phyloP scores from a whole-genome alignment of 2,888 invertebrate species.

The Bombylius major region DNA sequence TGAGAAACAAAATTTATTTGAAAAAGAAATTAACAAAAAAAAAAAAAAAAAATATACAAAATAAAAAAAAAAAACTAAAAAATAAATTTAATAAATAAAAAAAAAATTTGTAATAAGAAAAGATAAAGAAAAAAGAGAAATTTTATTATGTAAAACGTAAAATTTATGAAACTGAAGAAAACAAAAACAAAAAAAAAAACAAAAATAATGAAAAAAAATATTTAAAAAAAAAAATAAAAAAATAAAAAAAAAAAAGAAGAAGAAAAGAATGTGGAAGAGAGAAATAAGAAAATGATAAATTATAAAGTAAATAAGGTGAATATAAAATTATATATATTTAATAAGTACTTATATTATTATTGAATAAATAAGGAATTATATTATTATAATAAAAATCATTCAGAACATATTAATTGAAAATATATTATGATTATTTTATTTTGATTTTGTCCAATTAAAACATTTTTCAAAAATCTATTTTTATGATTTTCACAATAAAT shows the following conservation, averaged over 20 bases:
- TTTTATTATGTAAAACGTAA: neutral
- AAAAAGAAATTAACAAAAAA: no score
- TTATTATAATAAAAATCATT: conserved; percentile 5
- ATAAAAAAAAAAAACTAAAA: neutral
- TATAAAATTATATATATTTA: conserved; percentile 8
- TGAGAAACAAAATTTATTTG: no score
- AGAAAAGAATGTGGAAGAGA: neutral
- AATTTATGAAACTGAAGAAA: neutral
- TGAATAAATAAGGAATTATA: conserved; percentile 4
- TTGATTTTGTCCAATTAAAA: no score
- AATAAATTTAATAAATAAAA: neutral
- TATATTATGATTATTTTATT: neutral
- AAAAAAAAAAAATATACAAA: no score
- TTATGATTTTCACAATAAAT: no score
- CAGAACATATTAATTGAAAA: neutral
- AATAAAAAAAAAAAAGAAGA: neutral
- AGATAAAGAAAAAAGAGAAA: neutral
- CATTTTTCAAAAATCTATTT: no score
- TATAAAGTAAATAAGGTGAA: conserved; percentile 4
- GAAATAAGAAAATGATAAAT: conserved; percentile 2
- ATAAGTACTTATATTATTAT: conserved; percentile 8
- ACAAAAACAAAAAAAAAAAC: neutral
- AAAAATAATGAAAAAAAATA: neutral
- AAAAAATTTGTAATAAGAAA: neutral
- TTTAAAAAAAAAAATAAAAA: neutral